Evolutionary conservation across 2,888 invertebrate species (phyloP), one percentile per base, ranked within the genome.

Genomic region (Linyphia triangularis): DNA sequence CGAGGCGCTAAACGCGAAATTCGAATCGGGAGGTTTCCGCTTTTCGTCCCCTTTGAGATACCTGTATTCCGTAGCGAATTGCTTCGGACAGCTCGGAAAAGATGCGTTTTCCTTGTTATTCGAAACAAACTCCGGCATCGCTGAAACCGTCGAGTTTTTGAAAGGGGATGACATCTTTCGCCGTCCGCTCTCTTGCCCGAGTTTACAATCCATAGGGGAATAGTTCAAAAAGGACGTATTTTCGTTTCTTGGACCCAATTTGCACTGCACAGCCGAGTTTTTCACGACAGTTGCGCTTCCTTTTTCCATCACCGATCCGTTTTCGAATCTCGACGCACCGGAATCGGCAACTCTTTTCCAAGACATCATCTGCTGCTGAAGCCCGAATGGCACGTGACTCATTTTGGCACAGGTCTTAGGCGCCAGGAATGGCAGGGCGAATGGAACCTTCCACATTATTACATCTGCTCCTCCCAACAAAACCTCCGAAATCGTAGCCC

Each of bases 381-480:
- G 16, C 10, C 13, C 51, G n/a, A n/a, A 9, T 5, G n/a, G 0
- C 5, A 51, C 5, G 5, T 51, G 51, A 51, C 5, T 51, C 51
- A 9, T 40, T 2, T 3, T 40, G 40, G 40, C n/a, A n/a, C n/a
- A 40, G 9, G 40, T 40, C 40, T 40, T 40, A 51, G 51, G 51
- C 51, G 51, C 51, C 51, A 51, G n/a, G 13, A 51, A 5, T 7
- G 51, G 51, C 5, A 16, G 51, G 51, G n/a, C 51, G 9, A 5
- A 51, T 9, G 5, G 13, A 1, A 3, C 13, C 51, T 51, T 16
- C 51, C n/a, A n/a, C 51, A 51, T 51, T n/a, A 51, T 51, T n/a
- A n/a, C 65, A 67, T 67, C 67, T 65, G 78, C 78, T 13, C 30
- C 26, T 16, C 0, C 10, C 33, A 69, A 65, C 4, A 43, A 67